phyloP scores from a whole-genome alignment of 2,113 vertebrate species.

The Melanostigma gelatinosum region DNA sequence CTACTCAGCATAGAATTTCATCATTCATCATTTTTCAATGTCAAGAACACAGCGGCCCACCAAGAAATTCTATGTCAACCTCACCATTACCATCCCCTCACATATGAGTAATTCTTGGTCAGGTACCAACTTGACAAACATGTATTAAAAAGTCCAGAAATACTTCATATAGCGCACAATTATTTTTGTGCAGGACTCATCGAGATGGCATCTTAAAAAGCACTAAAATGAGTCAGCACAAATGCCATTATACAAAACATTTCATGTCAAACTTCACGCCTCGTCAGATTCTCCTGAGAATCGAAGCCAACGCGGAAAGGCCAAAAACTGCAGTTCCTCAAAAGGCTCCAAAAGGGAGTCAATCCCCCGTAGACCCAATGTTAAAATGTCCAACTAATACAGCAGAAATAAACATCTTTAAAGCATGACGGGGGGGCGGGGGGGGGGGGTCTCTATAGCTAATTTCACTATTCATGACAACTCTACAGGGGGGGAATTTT shows the following conservation, averaged over 20 bases:
- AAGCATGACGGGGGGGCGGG: too few species aligned
- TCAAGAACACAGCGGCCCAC: neutral
- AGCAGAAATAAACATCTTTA: neutral
- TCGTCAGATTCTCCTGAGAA: too few species aligned
- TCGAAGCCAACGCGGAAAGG: too few species aligned
- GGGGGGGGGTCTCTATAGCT: neutral
- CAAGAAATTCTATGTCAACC: conserved; percentile 4
- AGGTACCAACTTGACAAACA: neutral
- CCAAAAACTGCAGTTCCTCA: too few species aligned
- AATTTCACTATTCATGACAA: neutral
- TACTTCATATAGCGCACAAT: neutral
- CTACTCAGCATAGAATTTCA: conserved; percentile 19
- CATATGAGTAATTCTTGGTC: conserved; percentile 3
- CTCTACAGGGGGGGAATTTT: too few species aligned
- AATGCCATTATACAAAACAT: neutral
- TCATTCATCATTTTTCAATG: conserved; percentile 17
- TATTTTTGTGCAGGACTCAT: neutral
- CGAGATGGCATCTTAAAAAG: neutral
- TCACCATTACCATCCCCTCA: conserved; percentile 10
- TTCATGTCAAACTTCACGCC: too few species aligned
- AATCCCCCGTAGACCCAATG: too few species aligned
- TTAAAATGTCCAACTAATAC: neutral
- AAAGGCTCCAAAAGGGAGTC: too few species aligned
- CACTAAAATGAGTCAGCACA: neutral
- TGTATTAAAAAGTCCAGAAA: neutral